Conservation (phyloP, 92 coral and sea anemone genomes). For the Hydrozoanthus gracilis region DNA sequence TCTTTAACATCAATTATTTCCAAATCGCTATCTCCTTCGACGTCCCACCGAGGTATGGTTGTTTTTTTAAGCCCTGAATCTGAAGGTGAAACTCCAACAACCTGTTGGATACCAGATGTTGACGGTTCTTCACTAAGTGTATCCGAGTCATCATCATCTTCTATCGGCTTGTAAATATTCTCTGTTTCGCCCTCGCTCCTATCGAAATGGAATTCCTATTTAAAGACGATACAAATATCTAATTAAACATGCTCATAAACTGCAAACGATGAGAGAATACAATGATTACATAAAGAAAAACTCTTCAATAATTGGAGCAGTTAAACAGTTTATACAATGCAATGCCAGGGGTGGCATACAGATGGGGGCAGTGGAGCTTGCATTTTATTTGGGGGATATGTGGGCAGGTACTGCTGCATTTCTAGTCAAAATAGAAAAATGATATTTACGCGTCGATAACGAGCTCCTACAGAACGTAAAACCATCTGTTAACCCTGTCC, state of each 20-base stretch:
- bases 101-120: constrained; percentile 43
- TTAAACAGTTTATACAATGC: constrained; percentile 18
- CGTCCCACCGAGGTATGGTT: constrained; percentile 24
- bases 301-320: constrained; percentile 16
- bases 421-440: constrained; percentile 12
- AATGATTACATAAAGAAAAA: constrained; percentile 3
- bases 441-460: constrained; percentile 15
- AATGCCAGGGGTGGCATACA: constrained; percentile 17
- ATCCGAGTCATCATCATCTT: constrained; percentile 20
- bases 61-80: constrained; percentile 16
- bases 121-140: constrained; percentile 39
- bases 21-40: constrained; percentile 31
- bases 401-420: constrained; percentile 21
- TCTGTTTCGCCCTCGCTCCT: constrained; percentile 8
- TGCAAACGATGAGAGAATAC: constrained; percentile 18
- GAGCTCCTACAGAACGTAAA: constrained; percentile 9
- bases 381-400: constrained; percentile 15
- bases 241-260: constrained; percentile 18
- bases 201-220: constrained; percentile 15
- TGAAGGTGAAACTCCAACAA: constrained; percentile 25
- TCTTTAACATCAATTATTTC: constrained; percentile 38
- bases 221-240: neutral
- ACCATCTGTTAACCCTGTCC: constrained; percentile 20
- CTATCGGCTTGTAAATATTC: constrained; percentile 8
- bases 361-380: constrained; percentile 20